Base-by-base conservation (phyloP, 1,140 invertebrate genomes). In the Drosophila rufa region DNA sequence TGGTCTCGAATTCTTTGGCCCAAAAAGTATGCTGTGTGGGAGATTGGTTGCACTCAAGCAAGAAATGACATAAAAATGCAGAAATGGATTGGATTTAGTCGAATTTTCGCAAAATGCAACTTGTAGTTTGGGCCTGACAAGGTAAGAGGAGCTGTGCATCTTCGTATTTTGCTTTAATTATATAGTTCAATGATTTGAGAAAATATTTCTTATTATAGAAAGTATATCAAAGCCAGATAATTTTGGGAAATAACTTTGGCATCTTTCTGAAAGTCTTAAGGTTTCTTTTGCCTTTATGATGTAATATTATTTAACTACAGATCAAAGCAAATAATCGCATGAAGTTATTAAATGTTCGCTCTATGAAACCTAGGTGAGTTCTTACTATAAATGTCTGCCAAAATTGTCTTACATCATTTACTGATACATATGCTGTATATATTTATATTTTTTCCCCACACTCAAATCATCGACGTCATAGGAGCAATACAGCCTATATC, bases 61-160 rank as follows among this genome's bases (percentile, higher is more conserved):
- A 38, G 14, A 73, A 73, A 73, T 73, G 38, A 46, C 68, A 47
- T 15, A n/a, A 19, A 19, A 47, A 62, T n/a, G 40, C n/a, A 27
- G 47, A 46, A 53, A 68, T 68, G 19, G 62, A 51, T 45, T 38
- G 69, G 38, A 73, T 43, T 43, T 40, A n/a, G 25, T 71, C 4
- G 38, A 19, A 19, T 38, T 45, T 69, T 38, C 7, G n/a, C 15
- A 14, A 76, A 56, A 55, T 67, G 61, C 71, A 75, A 46, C 51
- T 76, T 55, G 36, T 22, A 40, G 36, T 68, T 67, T 58, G 40
- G 60, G 75, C 50, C 43, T 45, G 56, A 60, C 50, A 8, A 6
- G 14, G 27, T 47, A 51, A 14, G 4, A 14, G 33, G 17, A 17
- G 17, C 12, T 55, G 17, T 22, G 22, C 33, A 55, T 38, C 4